phyloP scores from a whole-genome alignment of 2,797 vertebrate genomes.

The Oreochromis grahami region DNA sequence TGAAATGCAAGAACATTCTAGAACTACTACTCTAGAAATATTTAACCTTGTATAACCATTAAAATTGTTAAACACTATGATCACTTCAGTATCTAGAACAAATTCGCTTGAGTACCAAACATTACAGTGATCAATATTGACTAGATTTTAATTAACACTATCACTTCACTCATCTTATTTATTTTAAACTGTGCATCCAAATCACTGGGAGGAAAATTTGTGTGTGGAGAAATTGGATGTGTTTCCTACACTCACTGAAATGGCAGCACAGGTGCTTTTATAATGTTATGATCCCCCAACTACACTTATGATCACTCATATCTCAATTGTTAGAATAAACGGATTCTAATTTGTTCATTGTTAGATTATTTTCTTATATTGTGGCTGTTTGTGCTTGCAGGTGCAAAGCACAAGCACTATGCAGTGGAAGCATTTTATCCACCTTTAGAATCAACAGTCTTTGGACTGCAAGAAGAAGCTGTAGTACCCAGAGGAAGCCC shows the following conservation, averaged over 20 bases:
- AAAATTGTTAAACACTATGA: neutral
- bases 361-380: neutral
- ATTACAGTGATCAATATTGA: neutral
- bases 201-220: neutral
- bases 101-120: neutral
- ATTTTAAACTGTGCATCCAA: neutral
- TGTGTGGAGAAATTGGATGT: neutral
- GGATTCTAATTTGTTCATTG: rapidly evolving
- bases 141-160: neutral
- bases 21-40: neutral
- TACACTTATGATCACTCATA: neutral
- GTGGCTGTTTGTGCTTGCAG: neutral
- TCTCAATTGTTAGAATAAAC: neutral
- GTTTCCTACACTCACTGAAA: neutral
- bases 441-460: neutral
- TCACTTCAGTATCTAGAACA: neutral
- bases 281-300: neutral
- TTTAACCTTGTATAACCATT: neutral
- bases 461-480: neutral
- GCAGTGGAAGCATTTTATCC: neutral
- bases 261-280: neutral
- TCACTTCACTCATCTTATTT: neutral
- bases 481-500: neutral
- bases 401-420: neutral
- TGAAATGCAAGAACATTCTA: neutral